Percentiles rank a stretch among this genome's conserved stretches.
phyloP scores from a whole-genome alignment of 2,113 vertebrate species.

The Pardalotus punctatus region DNA sequence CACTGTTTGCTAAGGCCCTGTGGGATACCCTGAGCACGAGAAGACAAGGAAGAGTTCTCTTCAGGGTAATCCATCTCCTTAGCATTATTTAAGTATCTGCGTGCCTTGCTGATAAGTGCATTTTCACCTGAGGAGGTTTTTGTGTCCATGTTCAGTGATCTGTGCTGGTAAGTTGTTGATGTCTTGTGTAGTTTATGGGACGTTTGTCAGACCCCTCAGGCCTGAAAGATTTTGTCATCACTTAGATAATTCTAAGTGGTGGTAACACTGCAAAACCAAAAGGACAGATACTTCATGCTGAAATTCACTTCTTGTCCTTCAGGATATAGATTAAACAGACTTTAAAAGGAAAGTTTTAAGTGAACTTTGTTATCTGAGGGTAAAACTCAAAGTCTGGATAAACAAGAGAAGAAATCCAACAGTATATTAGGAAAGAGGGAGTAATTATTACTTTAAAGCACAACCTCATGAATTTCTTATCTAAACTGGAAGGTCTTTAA shows the following conservation, averaged over 20 bases:
- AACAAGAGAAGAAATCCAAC: not conserved
- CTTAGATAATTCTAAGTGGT: not conserved
- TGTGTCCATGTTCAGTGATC: not conserved
- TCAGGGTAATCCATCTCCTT: not conserved
- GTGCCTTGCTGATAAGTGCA: not conserved
- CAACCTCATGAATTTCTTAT: not conserved
- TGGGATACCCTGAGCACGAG: fast-evolving
- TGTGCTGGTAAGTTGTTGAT: fast-evolving
- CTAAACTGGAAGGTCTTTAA: not conserved
- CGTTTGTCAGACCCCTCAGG: not conserved
- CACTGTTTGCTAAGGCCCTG: not conserved
- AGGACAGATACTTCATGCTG: not conserved
- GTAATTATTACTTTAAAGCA: not conserved
- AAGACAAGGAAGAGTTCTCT: not conserved
- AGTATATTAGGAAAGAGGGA: not conserved
- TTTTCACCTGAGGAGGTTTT: not conserved
- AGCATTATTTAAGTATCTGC: not conserved
- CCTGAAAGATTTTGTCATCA: not conserved
- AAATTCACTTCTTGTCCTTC: not conserved
- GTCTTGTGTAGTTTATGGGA: not conserved
- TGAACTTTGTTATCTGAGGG: not conserved
- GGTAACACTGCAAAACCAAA: not conserved
- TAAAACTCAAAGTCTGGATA: not conserved
- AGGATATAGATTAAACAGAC: not conserved
- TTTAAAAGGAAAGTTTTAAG: not conserved